Percentiles rank a stretch among this genome's conserved stretches.
Evolutionary conservation across 1,140 invertebrate species (phyloP).

Genomic region (Steinernema feltiae): DNA sequence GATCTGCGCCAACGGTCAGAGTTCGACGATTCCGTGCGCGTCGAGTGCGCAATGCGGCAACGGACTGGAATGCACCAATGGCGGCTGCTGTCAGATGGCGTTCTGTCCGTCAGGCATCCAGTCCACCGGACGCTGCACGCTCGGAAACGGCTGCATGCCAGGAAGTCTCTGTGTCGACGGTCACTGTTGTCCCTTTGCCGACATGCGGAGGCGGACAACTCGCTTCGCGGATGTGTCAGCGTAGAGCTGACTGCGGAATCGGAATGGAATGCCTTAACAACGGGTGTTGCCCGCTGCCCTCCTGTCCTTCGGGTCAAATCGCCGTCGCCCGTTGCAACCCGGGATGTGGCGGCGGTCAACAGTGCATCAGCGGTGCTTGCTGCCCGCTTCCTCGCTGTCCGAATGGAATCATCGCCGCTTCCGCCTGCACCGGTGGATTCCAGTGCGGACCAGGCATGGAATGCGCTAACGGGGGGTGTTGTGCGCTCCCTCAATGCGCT

Average conservation of each 20-base stretch:
- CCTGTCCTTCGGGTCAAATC: slow-evolving; percentile 43
- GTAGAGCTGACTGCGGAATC: slow-evolving; percentile 1
- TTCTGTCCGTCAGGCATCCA: slow-evolving; percentile 25
- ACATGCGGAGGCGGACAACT: slow-evolving; percentile 26
- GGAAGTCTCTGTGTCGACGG: slow-evolving; percentile 31
- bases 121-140: slow-evolving; percentile 22
- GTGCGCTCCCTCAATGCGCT: slow-evolving; percentile 39
- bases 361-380: slow-evolving; percentile 36
- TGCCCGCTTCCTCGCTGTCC: slow-evolving; percentile 37
- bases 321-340: slow-evolving; percentile 19
- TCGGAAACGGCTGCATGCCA: slow-evolving; percentile 20
- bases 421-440: slow-evolving; percentile 38
- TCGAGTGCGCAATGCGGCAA: background rate
- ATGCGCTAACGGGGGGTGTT: slow-evolving; percentile 46
- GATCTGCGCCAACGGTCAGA: slow-evolving; percentile 45
- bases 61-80: slow-evolving; percentile 32
- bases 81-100: slow-evolving; percentile 30
- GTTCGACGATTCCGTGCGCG: slow-evolving; percentile 25
- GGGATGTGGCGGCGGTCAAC: slow-evolving; percentile 21
- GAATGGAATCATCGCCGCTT: slow-evolving; percentile 23
- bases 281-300: slow-evolving; percentile 52
- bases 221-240: background rate
- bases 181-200: slow-evolving; percentile 35
- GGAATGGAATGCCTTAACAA: slow-evolving; percentile 53
- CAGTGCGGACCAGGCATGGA: slow-evolving; percentile 46